phyloP scores from a whole-genome alignment of 2,797 vertebrate species.

The Sebastes miniatus region DNA sequence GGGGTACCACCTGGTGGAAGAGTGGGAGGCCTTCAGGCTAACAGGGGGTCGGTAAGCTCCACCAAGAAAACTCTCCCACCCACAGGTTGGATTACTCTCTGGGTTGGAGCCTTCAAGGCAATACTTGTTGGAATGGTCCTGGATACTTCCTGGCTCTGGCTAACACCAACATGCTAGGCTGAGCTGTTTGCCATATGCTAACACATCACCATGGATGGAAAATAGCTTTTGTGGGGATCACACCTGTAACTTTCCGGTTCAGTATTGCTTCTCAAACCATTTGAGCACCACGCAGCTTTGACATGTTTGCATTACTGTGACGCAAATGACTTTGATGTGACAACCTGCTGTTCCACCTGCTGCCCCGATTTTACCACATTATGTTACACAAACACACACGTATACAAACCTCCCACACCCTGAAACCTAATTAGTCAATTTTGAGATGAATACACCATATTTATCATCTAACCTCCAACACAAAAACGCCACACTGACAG shows the following conservation, averaged over 20 bases:
- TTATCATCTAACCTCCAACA: constrained; percentile 20
- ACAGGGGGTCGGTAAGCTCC: background rate
- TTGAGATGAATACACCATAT: constrained; percentile 19
- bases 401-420: background rate
- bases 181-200: background rate
- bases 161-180: background rate
- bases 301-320: constrained; percentile 16
- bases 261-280: background rate
- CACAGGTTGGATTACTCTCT: background rate
- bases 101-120: background rate
- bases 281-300: background rate
- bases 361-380: background rate
- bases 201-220: background rate
- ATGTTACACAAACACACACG: background rate
- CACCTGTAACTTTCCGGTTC: background rate
- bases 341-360: constrained; percentile 32
- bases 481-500: background rate
- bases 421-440: constrained; percentile 31
- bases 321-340: constrained; percentile 30
- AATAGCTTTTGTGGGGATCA: background rate
- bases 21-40: background rate
- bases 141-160: background rate
- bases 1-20: background rate
- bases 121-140: background rate
- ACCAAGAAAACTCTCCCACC: background rate